Evolutionary conservation across 1,140 invertebrate genomes (phyloP).

Genomic region (Microplitis mediator): DNA sequence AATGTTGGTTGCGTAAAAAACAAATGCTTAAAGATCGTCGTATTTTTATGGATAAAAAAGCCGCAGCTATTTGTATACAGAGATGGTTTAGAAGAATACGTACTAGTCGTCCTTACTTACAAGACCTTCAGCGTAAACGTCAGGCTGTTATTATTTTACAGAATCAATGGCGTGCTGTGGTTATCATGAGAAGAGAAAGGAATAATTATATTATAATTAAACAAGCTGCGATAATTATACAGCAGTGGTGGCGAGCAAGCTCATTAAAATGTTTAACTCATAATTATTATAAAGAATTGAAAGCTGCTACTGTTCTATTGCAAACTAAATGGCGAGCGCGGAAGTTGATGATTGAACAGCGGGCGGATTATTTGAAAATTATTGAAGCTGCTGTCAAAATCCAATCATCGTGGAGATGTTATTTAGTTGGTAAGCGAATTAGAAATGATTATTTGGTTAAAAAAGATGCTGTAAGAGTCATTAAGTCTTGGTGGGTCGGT

Average conservation of each 20-base stretch:
- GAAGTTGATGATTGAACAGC: conserved; percentile 49
- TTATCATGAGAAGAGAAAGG: conserved; percentile 51
- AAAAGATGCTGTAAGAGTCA: conserved; percentile 39
- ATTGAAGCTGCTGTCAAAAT: conserved; percentile 52
- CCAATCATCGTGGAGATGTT: conserved; percentile 59
- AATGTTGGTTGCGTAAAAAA: conserved; percentile 24
- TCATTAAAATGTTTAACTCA: conserved; percentile 44
- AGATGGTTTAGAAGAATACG: conserved; percentile 56
- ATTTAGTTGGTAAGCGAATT: conserved; percentile 46
- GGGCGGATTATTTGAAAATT: conserved; percentile 50
- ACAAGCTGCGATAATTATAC: conserved; percentile 53
- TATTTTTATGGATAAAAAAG: conserved; percentile 39
- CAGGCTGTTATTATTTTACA: conserved; percentile 64
- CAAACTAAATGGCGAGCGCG: conserved; percentile 58
- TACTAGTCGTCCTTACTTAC: conserved; percentile 30
- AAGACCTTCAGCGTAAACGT: conserved; percentile 27
- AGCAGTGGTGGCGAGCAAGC: conserved; percentile 59
- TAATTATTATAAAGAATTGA: conserved; percentile 45
- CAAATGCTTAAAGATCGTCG: conserved; percentile 38
- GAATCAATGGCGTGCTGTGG: conserved; percentile 62
- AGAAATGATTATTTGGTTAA: conserved; percentile 53
- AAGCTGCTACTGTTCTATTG: conserved; percentile 47
- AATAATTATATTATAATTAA: conserved; percentile 42
- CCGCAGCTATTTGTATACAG: conserved; percentile 49
- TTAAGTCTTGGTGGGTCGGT: conserved; percentile 44